Base-by-base conservation (phyloP, 2,797 vertebrate genomes). In the Cygnus olor region DNA sequence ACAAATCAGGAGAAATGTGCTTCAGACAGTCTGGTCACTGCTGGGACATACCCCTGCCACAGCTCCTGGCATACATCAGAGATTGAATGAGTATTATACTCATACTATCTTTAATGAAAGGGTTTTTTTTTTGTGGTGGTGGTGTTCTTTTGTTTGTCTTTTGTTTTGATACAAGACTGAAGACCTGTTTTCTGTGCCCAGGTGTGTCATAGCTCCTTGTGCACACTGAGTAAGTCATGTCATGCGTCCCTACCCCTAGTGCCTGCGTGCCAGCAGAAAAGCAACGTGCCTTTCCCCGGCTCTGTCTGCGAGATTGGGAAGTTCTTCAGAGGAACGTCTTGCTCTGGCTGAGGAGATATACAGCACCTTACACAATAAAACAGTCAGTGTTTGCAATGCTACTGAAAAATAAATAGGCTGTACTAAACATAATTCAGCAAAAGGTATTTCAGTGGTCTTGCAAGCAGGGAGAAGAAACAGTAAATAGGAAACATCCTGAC, bases 1-100 rank as follows among this genome's bases (percentile, higher is more conserved):
- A 71, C 11, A 20, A 36, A 57, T 6, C n/a, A 77, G 44, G 54
- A 53, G 34, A 71, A 85, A 60, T 0, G 1, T 0, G 0, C 24
- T 38, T 63, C 36, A 10, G 36, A n/a, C 25, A 25, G 51, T n/a
- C 54, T 4, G 7, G 54, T 16, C 21, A 44, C 30, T 22, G 25
- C 30, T 12, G 6, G 53, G 14, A 63, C 61, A 85, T 34, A 66
- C 8, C 9, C 22, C 27, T 76, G 57, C 34, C 61, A n/a, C 32
- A 78, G 47, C 38, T 51, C 51, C 54, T 1, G 1, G 6, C 34
- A 72, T 18, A 51, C n/a, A 20, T 51, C 1, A 64, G n/a, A 45
- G 27, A 53, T 25, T 61, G 27, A 45, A 5, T 10, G 32, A 45
- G 20, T 64, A 72, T 72, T 56, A 17, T 34, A 57, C 32, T 71